Conservation (phyloP, 2,797 vertebrate species). For the Rhodeus uyekii region DNA sequence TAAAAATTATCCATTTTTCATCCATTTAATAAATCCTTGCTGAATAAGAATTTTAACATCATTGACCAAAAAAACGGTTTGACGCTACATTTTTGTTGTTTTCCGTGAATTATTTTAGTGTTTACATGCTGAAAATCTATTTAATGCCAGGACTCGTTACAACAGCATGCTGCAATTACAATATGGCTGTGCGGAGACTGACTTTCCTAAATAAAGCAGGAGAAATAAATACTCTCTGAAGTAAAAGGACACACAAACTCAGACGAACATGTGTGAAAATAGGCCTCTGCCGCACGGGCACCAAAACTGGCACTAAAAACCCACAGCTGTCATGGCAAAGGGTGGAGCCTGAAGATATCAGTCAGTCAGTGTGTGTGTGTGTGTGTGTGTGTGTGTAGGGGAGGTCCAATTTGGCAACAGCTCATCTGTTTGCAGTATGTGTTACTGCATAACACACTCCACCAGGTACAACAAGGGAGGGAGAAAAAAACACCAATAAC, state of each 20-base stretch:
- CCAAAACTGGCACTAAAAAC: slow-evolving; percentile 30
- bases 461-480: background rate
- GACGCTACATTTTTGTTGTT: background rate
- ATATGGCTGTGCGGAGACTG: too few species aligned
- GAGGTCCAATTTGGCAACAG: slow-evolving; percentile 23
- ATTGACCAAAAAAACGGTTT: background rate
- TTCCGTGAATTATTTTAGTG: background rate
- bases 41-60: background rate
- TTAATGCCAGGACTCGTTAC: background rate
- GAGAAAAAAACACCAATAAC: background rate
- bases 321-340: slow-evolving; percentile 41
- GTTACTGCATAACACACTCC: slow-evolving; percentile 33
- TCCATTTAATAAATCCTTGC: background rate
- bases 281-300: slow-evolving; percentile 42
- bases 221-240: background rate
- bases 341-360: slow-evolving; percentile 39
- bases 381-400: slow-evolving; percentile 4
- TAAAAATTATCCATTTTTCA: background rate
- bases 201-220: background rate
- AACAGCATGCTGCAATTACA: background rate
- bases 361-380: too few species aligned
- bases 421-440: slow-evolving; percentile 40
- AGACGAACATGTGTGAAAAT: background rate
- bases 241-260: background rate
- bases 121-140: background rate